Evolutionary conservation across 1,140 invertebrate genomes (phyloP), one percentile per base, ranked within the genome.

Genomic region (Bombus confusus): DNA sequence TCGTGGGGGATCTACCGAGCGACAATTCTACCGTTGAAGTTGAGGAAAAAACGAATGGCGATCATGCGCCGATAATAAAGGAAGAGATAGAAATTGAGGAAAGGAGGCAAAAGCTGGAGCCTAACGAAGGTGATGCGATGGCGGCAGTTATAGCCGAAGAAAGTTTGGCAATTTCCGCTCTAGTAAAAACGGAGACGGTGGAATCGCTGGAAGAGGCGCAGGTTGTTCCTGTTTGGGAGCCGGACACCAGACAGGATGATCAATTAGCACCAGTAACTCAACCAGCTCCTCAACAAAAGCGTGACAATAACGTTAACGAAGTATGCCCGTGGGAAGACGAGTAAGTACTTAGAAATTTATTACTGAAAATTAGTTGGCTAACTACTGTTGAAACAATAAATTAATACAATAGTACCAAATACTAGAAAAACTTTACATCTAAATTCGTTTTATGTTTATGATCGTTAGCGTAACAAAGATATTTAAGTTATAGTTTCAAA

Each of bases 241-340:
- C 93, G 85, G 88, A 92, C 80, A 77, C 88, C 87, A 87, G 88
- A 85, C 91, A 92, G 83, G 86, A 88, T 57, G 88, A 87, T 62
- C 80, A 90, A 72, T 64, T 76, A 59, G 79, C 87, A 41, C 59
- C 87, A 25, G 57, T 78, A n/a, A 62, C 72, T 62, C 80, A 89
- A 31, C 31, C 86, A 77, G 87, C 80, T 72, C 43, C 91, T 91
- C 92, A 91, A 89, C 93, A 95, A 89, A 92, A 95, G 92, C 93
- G 92, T 92, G 94, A 95, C 93, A 95, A 95, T 94, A 97, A 97
- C 95, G 96, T 96, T 94, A 97, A 96, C 94, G 97, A 98, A 94
- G 97, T 98, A 92, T 98, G 98, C 96, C 98, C 98, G 76, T 98
- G 97, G 97, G 98, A 98, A 96, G 97, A 98, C 94, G 97, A 98